phyloP scores from a whole-genome alignment of 2,888 invertebrate species.

The Rapana venosa region DNA sequence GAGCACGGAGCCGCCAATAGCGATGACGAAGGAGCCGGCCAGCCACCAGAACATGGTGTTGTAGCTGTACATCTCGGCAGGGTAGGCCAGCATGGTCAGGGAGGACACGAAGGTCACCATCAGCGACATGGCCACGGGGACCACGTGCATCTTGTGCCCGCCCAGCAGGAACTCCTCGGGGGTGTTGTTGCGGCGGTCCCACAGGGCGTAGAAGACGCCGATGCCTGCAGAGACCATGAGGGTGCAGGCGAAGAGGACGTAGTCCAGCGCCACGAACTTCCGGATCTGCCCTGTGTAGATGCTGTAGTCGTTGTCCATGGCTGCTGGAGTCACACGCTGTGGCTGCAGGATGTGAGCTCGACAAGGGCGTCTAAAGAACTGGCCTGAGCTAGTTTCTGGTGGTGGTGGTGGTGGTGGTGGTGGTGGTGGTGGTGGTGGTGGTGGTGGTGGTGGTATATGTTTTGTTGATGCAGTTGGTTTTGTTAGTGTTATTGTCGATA shows the following conservation, averaged over 20 bases:
- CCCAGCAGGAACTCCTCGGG: slow-evolving; percentile 75
- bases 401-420: too few species aligned
- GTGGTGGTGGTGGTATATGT: too few species aligned
- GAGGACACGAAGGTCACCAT: slow-evolving; percentile 68
- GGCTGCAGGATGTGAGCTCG: too few species aligned
- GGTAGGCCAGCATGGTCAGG: slow-evolving; percentile 59
- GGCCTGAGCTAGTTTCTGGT: too few species aligned
- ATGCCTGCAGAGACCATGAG: slow-evolving; percentile 54
- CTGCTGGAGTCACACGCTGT: too few species aligned
- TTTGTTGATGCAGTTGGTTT: too few species aligned
- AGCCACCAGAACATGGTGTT: slow-evolving; percentile 57
- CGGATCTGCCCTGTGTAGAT: slow-evolving; percentile 48
- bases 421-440: too few species aligned
- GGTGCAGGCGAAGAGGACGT: slow-evolving; percentile 54
- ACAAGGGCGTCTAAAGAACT: too few species aligned
- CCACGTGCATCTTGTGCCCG: slow-evolving; percentile 69
- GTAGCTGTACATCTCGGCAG: slow-evolving; percentile 61
- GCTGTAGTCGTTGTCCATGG: slow-evolving; percentile 47
- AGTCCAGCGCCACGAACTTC: slow-evolving; percentile 50
- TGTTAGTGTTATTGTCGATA: too few species aligned
- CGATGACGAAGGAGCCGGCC: slow-evolving; percentile 54
- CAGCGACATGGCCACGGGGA: slow-evolving; percentile 75
- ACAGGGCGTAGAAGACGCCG: slow-evolving; percentile 79
- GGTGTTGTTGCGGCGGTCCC: slow-evolving; percentile 81
- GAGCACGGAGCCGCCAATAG: slow-evolving; percentile 55